Evolutionary conservation across 2,888 invertebrate species (phyloP), one percentile per base, ranked within the genome.

Genomic region (Cephus sareptanus): DNA sequence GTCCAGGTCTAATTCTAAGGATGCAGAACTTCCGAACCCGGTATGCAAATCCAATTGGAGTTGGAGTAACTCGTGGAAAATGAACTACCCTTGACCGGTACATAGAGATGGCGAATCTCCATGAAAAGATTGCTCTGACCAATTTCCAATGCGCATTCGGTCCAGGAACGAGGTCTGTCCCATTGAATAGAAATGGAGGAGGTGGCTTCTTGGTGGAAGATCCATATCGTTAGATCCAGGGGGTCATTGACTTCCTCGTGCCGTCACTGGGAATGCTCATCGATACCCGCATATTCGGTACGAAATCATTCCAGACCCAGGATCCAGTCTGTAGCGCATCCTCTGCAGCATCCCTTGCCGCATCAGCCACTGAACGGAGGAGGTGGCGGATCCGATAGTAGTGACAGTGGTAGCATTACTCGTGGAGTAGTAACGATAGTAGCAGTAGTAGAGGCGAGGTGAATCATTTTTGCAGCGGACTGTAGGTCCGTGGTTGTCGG

Each of bases 91-190:
- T 56, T 23, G 23, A 23, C 56, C 56, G 23, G 56, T 23, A 56
- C 23, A 56, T 1, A 56, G 15, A 56, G 56, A 56, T 23, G 23
- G 56, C 23, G 56, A 56, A 56, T 56, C 56, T 56, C 23, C 76
- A 79, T 80, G 79, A 80, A 81, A 81, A 78, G 78, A 75, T 74
- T 75, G 78, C 76, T 76, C 78, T 81, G 80, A 81, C 78, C 78
- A 77, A 37, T 35, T 37, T 74, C 56, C 77, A 34, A 6, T n/a
- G 34, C 73, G 34, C 73, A 71, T 31, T 34, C 73, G 11, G 73
- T 37, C 70, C 75, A 35, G 35, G 34, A 35, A 34, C 73, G 73
- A n/a, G n/a, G 30, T 33, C 33, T 33, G 11, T n/a, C n/a, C 35
- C 76, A 75, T 75, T 73, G 40, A 76, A 76, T 35, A 30, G 33